These are phyloP conservation scores for Stratiomys singularior DNA, from an alignment of 2,888 invertebrate genomes.

Conservation along the genomic window DNA sequence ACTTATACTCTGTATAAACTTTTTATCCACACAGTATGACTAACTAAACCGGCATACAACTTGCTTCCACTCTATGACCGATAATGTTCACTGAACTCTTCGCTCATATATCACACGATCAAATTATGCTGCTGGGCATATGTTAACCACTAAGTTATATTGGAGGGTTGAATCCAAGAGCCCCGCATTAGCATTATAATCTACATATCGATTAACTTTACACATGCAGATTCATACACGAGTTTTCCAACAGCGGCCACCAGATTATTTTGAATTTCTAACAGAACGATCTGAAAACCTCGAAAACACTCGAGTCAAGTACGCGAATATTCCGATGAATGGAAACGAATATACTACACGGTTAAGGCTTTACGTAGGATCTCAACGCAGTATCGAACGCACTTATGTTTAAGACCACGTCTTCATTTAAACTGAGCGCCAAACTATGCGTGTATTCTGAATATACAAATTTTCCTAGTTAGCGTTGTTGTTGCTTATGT, in stretches of 20 bases:
- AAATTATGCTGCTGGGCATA: neutral
- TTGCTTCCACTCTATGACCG: neutral
- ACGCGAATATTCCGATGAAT: neutral
- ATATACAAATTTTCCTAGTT: conserved; percentile 17
- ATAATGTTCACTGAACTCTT: conserved; percentile 17
- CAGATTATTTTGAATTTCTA: neutral
- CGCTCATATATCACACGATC: neutral
- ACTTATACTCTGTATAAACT: too few relatives aligned
- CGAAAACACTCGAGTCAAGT: neutral
- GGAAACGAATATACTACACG: too few relatives aligned
- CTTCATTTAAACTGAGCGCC: conserved; percentile 25
- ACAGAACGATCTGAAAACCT: neutral
- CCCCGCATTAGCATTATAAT: neutral
- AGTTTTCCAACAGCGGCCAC: neutral
- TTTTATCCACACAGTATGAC: too few relatives aligned
- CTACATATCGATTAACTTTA: neutral
- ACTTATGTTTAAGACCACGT: conserved; percentile 20
- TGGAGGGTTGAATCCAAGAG: too few relatives aligned
- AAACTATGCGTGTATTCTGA: conserved; percentile 3
- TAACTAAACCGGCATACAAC: neutral
- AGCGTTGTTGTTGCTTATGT: neutral
- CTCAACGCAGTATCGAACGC: neutral
- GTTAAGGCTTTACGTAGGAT: too few relatives aligned
- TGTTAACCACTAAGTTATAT: neutral
- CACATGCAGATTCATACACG: neutral